phyloP scores from a whole-genome alignment of 2,888 invertebrate species.

The Acleris cristana region DNA sequence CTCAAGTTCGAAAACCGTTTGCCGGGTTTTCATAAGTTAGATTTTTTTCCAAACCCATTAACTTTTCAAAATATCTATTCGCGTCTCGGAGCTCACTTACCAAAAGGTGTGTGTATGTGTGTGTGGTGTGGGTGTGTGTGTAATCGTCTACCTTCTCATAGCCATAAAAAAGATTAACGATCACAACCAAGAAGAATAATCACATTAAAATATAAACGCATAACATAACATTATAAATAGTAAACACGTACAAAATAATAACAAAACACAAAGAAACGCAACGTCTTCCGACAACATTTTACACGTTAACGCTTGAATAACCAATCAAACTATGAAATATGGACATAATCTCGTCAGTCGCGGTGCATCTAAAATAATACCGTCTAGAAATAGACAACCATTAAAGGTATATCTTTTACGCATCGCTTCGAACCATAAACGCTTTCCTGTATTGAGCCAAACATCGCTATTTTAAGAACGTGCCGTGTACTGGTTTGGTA shows the following conservation, averaged over 20 bases:
- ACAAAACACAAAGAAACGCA: slow-evolving; percentile 21
- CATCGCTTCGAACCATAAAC: slow-evolving; percentile 58
- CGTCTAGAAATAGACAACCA: slow-evolving; percentile 48
- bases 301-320: slow-evolving; percentile 14
- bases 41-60: too few relatives aligned
- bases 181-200: too few relatives aligned
- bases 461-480: slow-evolving; percentile 38
- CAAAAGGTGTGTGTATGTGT: too few relatives aligned
- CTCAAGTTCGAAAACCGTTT: too few relatives aligned
- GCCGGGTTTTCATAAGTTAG: too few relatives aligned
- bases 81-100: too few relatives aligned
- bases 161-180: too few relatives aligned
- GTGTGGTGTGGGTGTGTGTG: too few relatives aligned
- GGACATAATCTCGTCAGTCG: slow-evolving; percentile 7
- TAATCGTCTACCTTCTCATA: too few relatives aligned
- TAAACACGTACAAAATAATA: not conserved
- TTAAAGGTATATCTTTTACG: slow-evolving; percentile 60
- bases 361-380: slow-evolving; percentile 39
- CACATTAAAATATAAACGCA: too few relatives aligned
- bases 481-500: slow-evolving; percentile 8
- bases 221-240: too few relatives aligned
- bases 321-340: slow-evolving; percentile 34
- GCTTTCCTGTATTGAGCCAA: slow-evolving; percentile 60
- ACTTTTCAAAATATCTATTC: too few relatives aligned
- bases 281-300: slow-evolving; percentile 21